phyloP scores from a whole-genome alignment of 2,888 invertebrate species.

The Homarus gammarus region DNA sequence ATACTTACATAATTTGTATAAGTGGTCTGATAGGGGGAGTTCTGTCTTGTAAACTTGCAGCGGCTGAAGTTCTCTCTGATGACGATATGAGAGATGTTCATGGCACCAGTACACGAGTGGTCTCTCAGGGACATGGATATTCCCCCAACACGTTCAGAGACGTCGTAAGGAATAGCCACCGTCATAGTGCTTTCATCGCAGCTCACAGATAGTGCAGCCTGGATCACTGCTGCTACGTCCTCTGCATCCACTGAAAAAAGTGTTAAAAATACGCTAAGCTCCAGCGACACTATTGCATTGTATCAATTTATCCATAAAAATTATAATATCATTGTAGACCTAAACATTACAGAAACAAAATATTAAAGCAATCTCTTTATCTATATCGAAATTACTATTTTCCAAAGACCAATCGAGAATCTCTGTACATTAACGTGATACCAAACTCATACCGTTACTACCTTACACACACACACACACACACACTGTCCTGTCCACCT shows the following conservation, averaged over 20 bases:
- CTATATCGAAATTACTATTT: no score
- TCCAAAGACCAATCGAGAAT: no score
- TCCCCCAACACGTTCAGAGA: slow-evolving; percentile 27
- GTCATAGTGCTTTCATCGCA: slow-evolving; percentile 40
- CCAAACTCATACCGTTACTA: no score
- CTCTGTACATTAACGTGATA: no score
- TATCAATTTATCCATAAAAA: not conserved
- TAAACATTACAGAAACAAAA: no score
- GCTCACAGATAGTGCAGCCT: slow-evolving; percentile 27
- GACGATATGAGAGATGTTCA: slow-evolving; percentile 48
- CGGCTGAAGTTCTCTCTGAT: slow-evolving; percentile 21
- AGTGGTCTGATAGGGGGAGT: slow-evolving; percentile 34
- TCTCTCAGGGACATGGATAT: slow-evolving; percentile 47
- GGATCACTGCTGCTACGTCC: slow-evolving; percentile 34
- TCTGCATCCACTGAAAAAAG: slow-evolving; percentile 47
- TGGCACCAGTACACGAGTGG: slow-evolving; percentile 28
- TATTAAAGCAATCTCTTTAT: no score
- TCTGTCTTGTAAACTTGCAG: slow-evolving; percentile 23
- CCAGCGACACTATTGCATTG: no score
- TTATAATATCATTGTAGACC: not conserved
- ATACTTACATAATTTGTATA: slow-evolving; percentile 57
- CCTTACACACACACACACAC: no score
- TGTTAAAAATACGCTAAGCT: not conserved
- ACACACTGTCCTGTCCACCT: no score
- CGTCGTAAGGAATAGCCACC: slow-evolving; percentile 22